Evolutionary conservation across 2,113 vertebrate genomes (phyloP).

Genomic region (Colistium nudipinnis): DNA sequence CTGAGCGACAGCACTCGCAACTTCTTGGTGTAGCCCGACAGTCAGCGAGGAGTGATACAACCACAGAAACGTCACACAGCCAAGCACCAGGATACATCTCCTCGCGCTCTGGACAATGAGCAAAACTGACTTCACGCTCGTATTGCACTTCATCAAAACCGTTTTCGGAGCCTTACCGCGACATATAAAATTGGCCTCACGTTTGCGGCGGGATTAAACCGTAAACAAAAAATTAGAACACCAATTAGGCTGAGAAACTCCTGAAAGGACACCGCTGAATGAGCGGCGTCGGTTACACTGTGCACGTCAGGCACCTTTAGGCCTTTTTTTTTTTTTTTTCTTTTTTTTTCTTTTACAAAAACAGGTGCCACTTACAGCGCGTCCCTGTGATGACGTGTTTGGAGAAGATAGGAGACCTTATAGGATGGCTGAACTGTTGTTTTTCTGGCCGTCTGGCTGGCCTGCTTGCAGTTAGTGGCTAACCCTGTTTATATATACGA

Average conservation of each 20-base stretch:
- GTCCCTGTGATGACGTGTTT: conserved; percentile 71
- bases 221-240: not conserved
- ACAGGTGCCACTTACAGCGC: conserved; percentile 66
- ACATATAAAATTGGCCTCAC: no score
- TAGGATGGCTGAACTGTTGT: conserved; percentile 63
- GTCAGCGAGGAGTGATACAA: not conserved
- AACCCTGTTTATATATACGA: conserved; percentile 77
- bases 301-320: no score
- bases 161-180: not conserved
- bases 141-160: not conserved
- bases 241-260: not conserved
- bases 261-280: not conserved
- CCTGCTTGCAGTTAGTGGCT: conserved; percentile 79
- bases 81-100: not conserved
- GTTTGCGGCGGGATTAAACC: not conserved
- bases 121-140: not conserved
- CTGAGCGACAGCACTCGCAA: conserved; percentile 34
- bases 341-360: no score
- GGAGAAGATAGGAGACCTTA: conserved; percentile 63
- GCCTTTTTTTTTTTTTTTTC: no score
- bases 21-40: conserved; percentile 4
- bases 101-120: not conserved
- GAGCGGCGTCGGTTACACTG: not conserved
- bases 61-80: not conserved
- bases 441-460: conserved; percentile 75